These are phyloP conservation scores for Gerris lacustris DNA, from an alignment of 2,888 invertebrate genomes.

Conservation along the genomic window DNA sequence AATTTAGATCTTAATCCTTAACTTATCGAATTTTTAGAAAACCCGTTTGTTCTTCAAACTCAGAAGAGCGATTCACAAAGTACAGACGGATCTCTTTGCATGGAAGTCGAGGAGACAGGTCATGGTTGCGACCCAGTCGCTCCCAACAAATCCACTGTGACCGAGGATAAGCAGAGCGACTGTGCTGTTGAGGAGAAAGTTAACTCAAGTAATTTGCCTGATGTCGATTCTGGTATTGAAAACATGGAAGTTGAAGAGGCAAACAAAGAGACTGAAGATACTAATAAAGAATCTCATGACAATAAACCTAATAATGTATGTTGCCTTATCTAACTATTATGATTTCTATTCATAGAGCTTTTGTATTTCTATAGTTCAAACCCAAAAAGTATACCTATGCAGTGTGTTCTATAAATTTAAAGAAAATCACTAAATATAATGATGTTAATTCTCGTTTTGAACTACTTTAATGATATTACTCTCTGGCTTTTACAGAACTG, in stretches of 20 bases:
- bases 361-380: no score
- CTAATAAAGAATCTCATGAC: not conserved
- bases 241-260: conserved; percentile 56
- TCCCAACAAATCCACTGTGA: not conserved
- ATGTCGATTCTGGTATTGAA: conserved; percentile 60
- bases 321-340: no score
- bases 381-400: no score
- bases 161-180: not conserved
- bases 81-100: conserved; percentile 40
- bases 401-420: no score
- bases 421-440: no score
- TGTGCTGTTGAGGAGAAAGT: conserved; percentile 27
- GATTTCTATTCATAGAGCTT: not conserved
- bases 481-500: no score
- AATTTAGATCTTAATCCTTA: not conserved
- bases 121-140: conserved; percentile 35
- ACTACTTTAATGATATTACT: no score
- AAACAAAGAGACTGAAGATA: conserved; percentile 22
- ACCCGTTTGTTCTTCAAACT: conserved; percentile 20
- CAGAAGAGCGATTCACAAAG: conserved; percentile 38
- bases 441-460: no score
- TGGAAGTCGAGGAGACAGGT: conserved; percentile 43
- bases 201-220: conserved; percentile 41
- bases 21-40: conserved; percentile 11
- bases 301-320: not conserved